A percentile compares a stretch with the other conserved stretches of the same genome.
These are phyloP conservation scores for Cepphus grylle DNA, from an alignment of 2,113 vertebrate species.

Conservation along the genomic window DNA sequence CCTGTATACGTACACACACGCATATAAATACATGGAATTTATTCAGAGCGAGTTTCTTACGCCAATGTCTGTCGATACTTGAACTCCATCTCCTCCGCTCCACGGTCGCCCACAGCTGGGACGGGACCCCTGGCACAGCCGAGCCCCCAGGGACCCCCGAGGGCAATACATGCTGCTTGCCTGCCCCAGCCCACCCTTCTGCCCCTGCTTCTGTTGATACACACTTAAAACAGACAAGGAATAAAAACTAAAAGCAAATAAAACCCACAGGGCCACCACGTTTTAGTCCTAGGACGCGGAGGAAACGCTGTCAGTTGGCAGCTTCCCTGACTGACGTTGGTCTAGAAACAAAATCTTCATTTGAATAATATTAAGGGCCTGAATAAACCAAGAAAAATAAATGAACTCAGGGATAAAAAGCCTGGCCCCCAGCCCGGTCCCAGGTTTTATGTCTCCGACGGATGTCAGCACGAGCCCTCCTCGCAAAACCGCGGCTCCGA, in stretches of 20 bases:
- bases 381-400: constrained; percentile 38
- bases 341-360: not conserved
- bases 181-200: not conserved
- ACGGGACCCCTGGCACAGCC: not conserved
- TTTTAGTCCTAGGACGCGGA: not conserved
- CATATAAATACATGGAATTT: not conserved
- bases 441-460: not conserved
- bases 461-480: not conserved
- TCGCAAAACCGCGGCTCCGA: not conserved
- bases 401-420: constrained; percentile 21
- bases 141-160: not conserved
- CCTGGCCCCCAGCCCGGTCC: not conserved
- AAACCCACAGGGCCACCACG: fast-evolving
- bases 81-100: not conserved
- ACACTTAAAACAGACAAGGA: fast-evolving
- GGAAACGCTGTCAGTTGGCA: not conserved
- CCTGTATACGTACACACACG: fast-evolving
- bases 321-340: not conserved
- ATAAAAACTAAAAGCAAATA: not conserved
- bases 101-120: not conserved
- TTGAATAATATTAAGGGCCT: not conserved
- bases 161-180: not conserved
- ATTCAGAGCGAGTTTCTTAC: not conserved
- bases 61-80: not conserved
- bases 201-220: not conserved